Evolutionary conservation across 2,888 invertebrate genomes (phyloP).

Genomic region (Boloria euphrosyne): DNA sequence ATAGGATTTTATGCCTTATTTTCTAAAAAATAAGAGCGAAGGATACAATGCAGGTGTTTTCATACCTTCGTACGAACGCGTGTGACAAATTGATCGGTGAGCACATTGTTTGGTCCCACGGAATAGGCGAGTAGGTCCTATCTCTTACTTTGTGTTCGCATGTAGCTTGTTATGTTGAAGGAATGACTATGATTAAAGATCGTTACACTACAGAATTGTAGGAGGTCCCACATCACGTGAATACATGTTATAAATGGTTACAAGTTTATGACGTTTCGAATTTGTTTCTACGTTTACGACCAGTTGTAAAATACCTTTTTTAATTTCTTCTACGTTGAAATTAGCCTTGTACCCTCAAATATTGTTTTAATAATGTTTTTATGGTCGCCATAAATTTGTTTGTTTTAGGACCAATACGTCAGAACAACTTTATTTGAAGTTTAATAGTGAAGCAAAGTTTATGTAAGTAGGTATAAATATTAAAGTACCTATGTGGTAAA

Average conservation of each 20-base stretch:
- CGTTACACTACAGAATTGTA: slow-evolving; percentile 35
- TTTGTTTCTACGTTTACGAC: slow-evolving; percentile 33
- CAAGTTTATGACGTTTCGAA: slow-evolving; percentile 33
- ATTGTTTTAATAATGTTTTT: slow-evolving; percentile 35
- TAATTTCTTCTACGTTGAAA: slow-evolving; percentile 29
- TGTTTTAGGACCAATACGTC: slow-evolving; percentile 8
- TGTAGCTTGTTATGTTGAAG: slow-evolving; percentile 33
- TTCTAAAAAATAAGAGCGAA: slow-evolving; percentile 8
- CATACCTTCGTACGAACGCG: slow-evolving; percentile 38
- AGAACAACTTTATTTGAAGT: slow-evolving; percentile 20
- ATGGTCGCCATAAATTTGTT: slow-evolving; percentile 27
- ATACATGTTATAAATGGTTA: slow-evolving; percentile 37
- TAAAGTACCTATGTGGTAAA: neutral
- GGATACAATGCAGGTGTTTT: slow-evolving; percentile 20
- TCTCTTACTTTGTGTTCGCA: slow-evolving; percentile 38
- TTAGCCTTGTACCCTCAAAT: slow-evolving; percentile 24
- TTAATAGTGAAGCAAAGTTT: slow-evolving; percentile 3
- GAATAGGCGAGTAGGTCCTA: slow-evolving; percentile 46
- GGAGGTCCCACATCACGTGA: slow-evolving; percentile 34
- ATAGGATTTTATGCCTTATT: slow-evolving; percentile 23
- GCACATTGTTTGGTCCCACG: slow-evolving; percentile 48
- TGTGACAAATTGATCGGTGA: slow-evolving; percentile 55
- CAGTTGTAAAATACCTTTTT: slow-evolving; percentile 33
- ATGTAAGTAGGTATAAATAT: neutral
- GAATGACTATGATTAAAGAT: slow-evolving; percentile 41